phyloP scores from a whole-genome alignment of 2,888 invertebrate species.

The Linnaemya vulpina region DNA sequence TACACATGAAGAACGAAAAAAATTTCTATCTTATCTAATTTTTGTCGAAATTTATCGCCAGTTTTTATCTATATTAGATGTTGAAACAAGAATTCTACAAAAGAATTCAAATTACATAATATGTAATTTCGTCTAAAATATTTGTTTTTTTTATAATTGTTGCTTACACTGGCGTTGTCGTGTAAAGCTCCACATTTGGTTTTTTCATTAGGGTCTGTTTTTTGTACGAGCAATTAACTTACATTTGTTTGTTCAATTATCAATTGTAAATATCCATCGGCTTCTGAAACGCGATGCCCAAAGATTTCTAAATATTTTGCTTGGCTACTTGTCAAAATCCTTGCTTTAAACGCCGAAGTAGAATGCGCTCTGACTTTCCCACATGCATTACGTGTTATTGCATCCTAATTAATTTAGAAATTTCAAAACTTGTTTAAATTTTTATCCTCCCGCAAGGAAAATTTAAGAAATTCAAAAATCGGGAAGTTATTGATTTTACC shows the following conservation, averaged over 20 bases:
- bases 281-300: conserved; percentile 93
- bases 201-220: conserved; percentile 87
- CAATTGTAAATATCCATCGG: conserved; percentile 97
- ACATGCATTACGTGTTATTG: conserved; percentile 91
- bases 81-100: too few species aligned
- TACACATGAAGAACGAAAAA: too few species aligned
- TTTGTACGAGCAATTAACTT: conserved; percentile 79
- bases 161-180: conserved; percentile 90
- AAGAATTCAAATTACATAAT: too few species aligned
- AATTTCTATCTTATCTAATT: too few species aligned
- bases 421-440: too few species aligned
- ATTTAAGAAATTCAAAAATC: conserved; percentile 39
- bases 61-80: too few species aligned
- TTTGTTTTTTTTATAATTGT: not conserved
- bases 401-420: too few species aligned
- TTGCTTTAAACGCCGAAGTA: conserved; percentile 83
- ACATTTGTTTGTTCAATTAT: conserved; percentile 96
- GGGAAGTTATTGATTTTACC: too few species aligned
- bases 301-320: conserved; percentile 85
- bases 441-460: conserved; percentile 83
- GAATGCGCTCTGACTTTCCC: conserved; percentile 81
- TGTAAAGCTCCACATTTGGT: conserved; percentile 88
- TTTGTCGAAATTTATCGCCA: too few species aligned
- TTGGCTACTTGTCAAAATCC: conserved; percentile 83
- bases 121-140: not conserved